Evolutionary conservation across 2,113 vertebrate genomes (phyloP).

Genomic region (Neogobius melanostomus): DNA sequence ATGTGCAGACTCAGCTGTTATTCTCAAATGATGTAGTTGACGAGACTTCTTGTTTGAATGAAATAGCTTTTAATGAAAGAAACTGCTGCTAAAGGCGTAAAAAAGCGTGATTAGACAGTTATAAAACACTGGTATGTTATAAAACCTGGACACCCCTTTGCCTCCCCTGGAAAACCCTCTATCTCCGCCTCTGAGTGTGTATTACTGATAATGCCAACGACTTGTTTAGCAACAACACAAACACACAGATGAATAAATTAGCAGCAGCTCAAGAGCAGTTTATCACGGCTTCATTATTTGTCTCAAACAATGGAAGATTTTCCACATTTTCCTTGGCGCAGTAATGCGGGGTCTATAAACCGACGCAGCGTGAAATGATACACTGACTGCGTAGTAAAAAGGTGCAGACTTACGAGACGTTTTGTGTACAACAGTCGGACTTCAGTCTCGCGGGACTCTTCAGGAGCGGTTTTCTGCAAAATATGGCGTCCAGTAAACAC

Average conservation of each 20-base stretch:
- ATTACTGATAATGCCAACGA: too few species aligned
- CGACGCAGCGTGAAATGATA: conserved; percentile 5
- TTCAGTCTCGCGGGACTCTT: not conserved
- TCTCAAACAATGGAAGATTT: conserved; percentile 1
- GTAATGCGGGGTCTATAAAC: conserved; percentile 12
- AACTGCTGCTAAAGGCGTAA: too few species aligned
- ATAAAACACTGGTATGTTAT: too few species aligned
- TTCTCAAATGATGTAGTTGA: too few species aligned
- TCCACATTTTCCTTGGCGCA: conserved; percentile 8
- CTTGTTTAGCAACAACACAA: not conserved
- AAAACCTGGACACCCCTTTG: too few species aligned
- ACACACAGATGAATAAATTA: conserved; percentile 12
- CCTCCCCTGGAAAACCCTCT: too few species aligned
- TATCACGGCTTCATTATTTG: conserved; percentile 1
- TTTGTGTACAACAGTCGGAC: not conserved
- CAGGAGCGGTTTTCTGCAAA: not conserved
- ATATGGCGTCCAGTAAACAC: not conserved
- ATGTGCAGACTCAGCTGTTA: too few species aligned
- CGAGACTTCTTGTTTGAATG: too few species aligned
- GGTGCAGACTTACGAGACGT: too few species aligned
- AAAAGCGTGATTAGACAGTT: too few species aligned
- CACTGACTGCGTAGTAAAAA: not conserved
- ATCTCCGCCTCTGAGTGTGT: too few species aligned
- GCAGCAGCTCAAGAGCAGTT: not conserved
- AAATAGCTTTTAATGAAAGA: too few species aligned